A percentile compares a stretch with the other conserved stretches of the same genome.
These are phyloP conservation scores for Dermolepida albohirtum DNA, from an alignment of 2,888 invertebrate species.

Conservation along the genomic window DNA sequence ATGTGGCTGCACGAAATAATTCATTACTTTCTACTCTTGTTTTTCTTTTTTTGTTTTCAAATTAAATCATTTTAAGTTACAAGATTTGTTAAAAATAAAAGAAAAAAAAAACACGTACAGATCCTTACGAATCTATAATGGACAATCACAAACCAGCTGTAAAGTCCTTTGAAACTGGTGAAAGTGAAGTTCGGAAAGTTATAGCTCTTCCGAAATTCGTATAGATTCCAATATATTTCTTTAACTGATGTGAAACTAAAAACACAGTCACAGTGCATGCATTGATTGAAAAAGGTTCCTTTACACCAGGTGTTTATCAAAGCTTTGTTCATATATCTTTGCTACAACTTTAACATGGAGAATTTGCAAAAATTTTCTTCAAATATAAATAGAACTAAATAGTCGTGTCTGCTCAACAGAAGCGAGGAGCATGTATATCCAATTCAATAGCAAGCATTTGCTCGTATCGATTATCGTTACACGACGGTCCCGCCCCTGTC, in stretches of 20 bases:
- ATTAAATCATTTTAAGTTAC: slow-evolving; percentile 45
- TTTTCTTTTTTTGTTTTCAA: too few relatives aligned
- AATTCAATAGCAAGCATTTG: too few relatives aligned
- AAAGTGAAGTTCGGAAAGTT: neutral
- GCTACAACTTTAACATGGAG: too few relatives aligned
- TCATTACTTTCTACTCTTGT: neutral
- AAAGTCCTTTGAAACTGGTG: neutral
- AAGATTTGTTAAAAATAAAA: slow-evolving; percentile 38
- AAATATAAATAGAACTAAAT: too few relatives aligned
- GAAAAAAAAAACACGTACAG: neutral
- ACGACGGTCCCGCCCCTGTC: too few relatives aligned
- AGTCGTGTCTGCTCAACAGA: too few relatives aligned
- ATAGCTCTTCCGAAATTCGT: slow-evolving; percentile 22
- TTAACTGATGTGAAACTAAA: slow-evolving; percentile 1
- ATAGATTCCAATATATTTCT: neutral
- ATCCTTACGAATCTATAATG: neutral
- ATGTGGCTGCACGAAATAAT: slow-evolving; percentile 47
- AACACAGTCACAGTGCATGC: slow-evolving; percentile 25
- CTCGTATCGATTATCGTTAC: too few relatives aligned
- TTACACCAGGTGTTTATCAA: neutral
- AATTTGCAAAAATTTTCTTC: too few relatives aligned
- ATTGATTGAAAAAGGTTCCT: slow-evolving; percentile 1
- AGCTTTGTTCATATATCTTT: too few relatives aligned
- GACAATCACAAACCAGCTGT: too few relatives aligned
- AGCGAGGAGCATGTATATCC: too few relatives aligned